Conservation (phyloP, 2,888 invertebrate genomes). For the Synanthedon vespiformis region DNA sequence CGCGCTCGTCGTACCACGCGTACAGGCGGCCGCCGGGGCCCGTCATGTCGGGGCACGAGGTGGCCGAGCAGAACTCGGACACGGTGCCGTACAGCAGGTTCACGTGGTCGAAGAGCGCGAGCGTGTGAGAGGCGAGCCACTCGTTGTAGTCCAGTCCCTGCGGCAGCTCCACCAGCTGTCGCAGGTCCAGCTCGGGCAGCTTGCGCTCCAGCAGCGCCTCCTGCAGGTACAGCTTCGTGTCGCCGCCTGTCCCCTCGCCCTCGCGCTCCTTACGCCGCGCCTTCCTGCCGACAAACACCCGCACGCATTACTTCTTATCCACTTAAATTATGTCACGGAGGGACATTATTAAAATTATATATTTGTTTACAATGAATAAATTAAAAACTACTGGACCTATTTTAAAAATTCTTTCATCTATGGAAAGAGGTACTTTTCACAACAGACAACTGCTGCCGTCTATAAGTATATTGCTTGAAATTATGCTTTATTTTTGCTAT, state of each 20-base stretch:
- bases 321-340: too few relatives aligned
- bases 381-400: too few relatives aligned
- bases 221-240: constrained; percentile 95
- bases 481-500: too few relatives aligned
- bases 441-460: too few relatives aligned
- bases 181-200: constrained; percentile 93
- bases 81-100: constrained; percentile 98
- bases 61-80: constrained; percentile 98
- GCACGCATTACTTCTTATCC: background rate
- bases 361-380: too few relatives aligned
- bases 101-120: constrained; percentile 98
- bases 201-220: constrained; percentile 94
- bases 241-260: constrained; percentile 75
- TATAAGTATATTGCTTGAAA: too few relatives aligned
- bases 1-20: constrained; percentile 98
- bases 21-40: constrained; percentile 97
- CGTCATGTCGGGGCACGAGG: constrained; percentile 96
- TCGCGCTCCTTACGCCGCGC: constrained; percentile 97
- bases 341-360: too few relatives aligned
- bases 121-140: constrained; percentile 98
- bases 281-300: constrained; percentile 77
- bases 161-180: constrained; percentile 93
- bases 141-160: constrained; percentile 97
- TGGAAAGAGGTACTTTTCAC: too few relatives aligned
- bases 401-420: too few relatives aligned